Conservation (phyloP, 2,113 vertebrate genomes). For the Pristiophorus japonicus region DNA sequence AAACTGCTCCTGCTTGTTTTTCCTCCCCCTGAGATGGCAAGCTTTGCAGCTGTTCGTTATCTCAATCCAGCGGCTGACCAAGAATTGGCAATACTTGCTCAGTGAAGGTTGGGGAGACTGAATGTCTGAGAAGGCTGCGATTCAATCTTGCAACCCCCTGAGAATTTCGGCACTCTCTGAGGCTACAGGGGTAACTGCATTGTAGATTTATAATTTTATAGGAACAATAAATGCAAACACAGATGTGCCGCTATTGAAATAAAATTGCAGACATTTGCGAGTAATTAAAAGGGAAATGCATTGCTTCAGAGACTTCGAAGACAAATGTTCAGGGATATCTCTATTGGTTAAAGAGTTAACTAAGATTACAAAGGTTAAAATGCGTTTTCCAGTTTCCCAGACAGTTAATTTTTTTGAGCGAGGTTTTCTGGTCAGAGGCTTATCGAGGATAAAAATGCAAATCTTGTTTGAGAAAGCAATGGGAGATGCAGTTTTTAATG, state of each 20-base stretch:
- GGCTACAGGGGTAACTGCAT: neutral
- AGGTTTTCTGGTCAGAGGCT: neutral
- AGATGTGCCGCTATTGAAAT: neutral
- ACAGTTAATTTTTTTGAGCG: slow-evolving; percentile 14
- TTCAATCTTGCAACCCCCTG: neutral
- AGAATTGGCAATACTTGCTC: neutral
- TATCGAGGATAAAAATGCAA: neutral
- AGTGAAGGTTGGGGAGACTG: neutral
- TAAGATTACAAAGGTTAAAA: neutral
- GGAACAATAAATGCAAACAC: neutral
- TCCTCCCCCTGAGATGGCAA: neutral
- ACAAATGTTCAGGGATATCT: neutral
- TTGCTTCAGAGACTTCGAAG: neutral
- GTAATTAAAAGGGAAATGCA: neutral
- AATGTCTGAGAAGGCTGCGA: neutral
- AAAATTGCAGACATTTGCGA: neutral
- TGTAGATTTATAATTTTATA: slow-evolving; percentile 4
- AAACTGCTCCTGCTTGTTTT: neutral
- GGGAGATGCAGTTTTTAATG: neutral
- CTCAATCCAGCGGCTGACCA: neutral
- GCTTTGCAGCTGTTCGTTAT: neutral
- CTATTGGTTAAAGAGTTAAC: neutral
- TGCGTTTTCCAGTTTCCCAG: slow-evolving; percentile 12
- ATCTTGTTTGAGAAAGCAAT: slow-evolving; percentile 14
- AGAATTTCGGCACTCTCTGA: neutral